Percentiles rank a stretch among this genome's conserved stretches.
Conservation (phyloP, 2,113 vertebrate genomes). For the Caloenas nicobarica region DNA sequence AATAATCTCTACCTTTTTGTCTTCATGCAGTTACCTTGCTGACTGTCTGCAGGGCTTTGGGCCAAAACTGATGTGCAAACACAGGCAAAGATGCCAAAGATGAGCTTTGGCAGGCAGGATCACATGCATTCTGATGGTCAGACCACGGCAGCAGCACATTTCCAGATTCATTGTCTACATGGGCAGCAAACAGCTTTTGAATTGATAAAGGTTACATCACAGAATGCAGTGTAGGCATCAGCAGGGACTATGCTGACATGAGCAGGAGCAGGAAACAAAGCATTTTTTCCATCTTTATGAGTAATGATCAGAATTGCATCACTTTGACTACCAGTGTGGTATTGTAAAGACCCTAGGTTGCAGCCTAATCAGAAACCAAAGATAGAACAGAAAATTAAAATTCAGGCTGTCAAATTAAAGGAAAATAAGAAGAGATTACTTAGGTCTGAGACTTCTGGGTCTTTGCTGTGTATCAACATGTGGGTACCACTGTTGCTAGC, state of each 20-base stretch:
- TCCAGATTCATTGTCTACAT: background rate
- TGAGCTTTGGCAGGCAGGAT: background rate
- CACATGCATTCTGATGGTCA: background rate
- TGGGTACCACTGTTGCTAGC: accelerated
- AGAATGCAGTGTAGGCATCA: background rate
- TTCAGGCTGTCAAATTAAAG: background rate
- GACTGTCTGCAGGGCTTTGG: background rate
- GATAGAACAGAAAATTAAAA: background rate
- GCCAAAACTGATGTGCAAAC: background rate
- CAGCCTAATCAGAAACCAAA: background rate
- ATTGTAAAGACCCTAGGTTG: background rate
- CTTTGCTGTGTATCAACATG: background rate
- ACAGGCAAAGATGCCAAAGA: background rate
- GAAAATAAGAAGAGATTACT: background rate
- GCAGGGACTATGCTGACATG: background rate
- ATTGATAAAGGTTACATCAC: background rate
- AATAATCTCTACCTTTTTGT: background rate
- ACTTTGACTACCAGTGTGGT: background rate
- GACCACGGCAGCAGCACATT: background rate
- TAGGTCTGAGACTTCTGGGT: background rate
- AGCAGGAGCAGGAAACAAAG: background rate
- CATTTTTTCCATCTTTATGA: background rate
- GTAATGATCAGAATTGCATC: background rate
- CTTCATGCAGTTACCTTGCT: background rate
- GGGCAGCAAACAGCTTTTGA: background rate